phyloP scores from a whole-genome alignment of 23 tunicate genomes.

The Styela clava region DNA sequence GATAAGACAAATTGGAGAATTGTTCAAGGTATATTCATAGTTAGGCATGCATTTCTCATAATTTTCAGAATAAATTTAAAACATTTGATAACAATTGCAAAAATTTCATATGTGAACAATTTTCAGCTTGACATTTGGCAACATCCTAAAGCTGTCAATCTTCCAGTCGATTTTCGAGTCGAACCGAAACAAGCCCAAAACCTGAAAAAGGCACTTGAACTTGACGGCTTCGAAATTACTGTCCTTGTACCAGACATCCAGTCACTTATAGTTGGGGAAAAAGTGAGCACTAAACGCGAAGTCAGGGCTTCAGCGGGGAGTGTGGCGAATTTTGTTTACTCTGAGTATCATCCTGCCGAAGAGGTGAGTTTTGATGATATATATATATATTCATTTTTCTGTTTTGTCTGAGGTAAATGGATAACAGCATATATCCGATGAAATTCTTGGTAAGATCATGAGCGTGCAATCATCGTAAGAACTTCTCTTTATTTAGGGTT shows the following conservation, averaged over 20 bases:
- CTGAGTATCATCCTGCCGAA: constrained; percentile 33
- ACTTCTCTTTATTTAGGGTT: too few species aligned
- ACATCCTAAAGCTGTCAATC: background rate
- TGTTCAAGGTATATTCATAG: background rate
- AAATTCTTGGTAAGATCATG: background rate
- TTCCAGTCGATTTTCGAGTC: constrained; percentile 25
- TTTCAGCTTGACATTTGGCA: constrained; percentile 29
- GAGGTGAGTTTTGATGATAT: constrained; percentile 13
- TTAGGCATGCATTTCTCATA: too few species aligned
- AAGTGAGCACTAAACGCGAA: background rate
- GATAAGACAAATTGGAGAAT: background rate
- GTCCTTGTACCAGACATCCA: constrained; percentile 24
- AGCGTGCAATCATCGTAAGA: background rate
- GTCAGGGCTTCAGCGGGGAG: constrained; percentile 2
- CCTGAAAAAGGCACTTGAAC: background rate
- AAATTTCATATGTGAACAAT: too few species aligned
- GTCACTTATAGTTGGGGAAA: constrained; percentile 7
- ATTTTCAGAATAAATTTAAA: too few species aligned
- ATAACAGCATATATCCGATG: too few species aligned
- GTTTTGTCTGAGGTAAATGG: too few species aligned
- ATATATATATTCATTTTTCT: constrained; percentile 14
- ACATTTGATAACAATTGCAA: too few species aligned
- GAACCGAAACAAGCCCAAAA: background rate
- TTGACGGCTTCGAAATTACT: background rate
- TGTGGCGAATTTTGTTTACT: constrained; percentile 31